Conservation (phyloP, 2,888 invertebrate species). For the Drosophila vallismaia region DNA sequence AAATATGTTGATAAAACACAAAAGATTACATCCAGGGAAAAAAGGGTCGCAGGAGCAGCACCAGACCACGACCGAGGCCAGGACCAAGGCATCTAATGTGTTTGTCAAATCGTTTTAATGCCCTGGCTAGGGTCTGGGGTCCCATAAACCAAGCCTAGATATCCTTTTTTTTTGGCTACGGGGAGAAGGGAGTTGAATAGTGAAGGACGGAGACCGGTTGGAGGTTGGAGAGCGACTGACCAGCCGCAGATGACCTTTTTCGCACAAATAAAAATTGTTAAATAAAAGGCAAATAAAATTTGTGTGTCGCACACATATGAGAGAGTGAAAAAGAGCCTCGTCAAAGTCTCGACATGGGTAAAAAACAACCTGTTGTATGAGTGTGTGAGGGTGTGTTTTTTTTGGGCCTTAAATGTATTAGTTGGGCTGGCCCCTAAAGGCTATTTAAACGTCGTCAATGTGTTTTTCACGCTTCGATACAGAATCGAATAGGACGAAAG, state of each 20-base stretch:
- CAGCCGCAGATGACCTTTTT: conserved; percentile 73
- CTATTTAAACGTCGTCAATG: conserved; percentile 74
- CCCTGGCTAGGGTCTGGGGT: conserved; percentile 44
- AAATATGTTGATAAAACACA: conserved; percentile 77
- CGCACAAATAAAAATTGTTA: conserved; percentile 73
- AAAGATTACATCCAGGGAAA: conserved; percentile 59
- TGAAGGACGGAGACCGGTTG: neutral
- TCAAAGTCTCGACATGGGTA: conserved; percentile 46
- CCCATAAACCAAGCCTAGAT: conserved; percentile 67
- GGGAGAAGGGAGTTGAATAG: neutral
- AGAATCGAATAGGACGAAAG: conserved; percentile 25
- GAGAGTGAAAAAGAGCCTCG: conserved; percentile 40
- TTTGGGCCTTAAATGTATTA: conserved; percentile 64
- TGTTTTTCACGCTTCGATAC: conserved; percentile 64
- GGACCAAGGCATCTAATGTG: conserved; percentile 65
- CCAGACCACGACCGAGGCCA: conserved; percentile 27
- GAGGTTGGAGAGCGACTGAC: conserved; percentile 35
- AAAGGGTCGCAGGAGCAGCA: conserved; percentile 41
- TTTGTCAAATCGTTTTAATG: conserved; percentile 76
- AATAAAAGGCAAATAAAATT: conserved; percentile 75
- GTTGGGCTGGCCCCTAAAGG: conserved; percentile 56
- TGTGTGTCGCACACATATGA: conserved; percentile 59
- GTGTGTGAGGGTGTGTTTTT: conserved; percentile 29
- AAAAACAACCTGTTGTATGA: conserved; percentile 67
- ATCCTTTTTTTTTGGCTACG: conserved; percentile 29